Percentiles rank a stretch among this genome's conserved stretches.
These are phyloP conservation scores for Botia almorhae DNA, from an alignment of 2,797 vertebrate species.

Conservation along the genomic window DNA sequence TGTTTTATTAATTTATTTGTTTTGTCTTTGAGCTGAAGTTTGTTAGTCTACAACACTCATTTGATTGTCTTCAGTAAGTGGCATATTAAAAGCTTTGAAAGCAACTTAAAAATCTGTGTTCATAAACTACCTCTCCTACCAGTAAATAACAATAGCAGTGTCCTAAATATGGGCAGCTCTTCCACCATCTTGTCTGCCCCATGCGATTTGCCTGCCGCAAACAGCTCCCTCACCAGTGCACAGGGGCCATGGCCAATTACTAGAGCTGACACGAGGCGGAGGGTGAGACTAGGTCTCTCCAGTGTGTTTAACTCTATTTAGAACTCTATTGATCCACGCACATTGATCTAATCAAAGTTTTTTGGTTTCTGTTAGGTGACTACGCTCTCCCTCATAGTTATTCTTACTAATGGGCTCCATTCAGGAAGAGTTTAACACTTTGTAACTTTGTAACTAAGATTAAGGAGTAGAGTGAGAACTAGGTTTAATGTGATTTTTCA, in stretches of 20 bases:
- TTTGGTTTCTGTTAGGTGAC: background rate
- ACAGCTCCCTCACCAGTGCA: constrained; percentile 35
- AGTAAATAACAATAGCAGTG: background rate
- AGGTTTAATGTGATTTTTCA: too few relatives aligned
- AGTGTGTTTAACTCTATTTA: constrained; percentile 43
- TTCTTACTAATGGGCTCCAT: background rate
- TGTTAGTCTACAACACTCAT: background rate
- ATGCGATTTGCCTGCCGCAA: constrained; percentile 51
- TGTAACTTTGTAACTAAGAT: background rate
- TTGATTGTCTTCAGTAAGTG: background rate
- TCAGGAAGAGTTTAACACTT: background rate
- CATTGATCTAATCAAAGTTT: constrained; percentile 59
- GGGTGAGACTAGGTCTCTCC: constrained; percentile 8
- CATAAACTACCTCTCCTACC: background rate
- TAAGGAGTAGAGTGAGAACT: background rate
- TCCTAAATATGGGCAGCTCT: constrained; percentile 28
- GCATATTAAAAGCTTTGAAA: background rate
- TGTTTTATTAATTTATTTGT: too few relatives aligned
- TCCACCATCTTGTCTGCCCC: constrained; percentile 37
- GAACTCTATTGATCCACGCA: constrained; percentile 65
- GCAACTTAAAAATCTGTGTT: background rate
- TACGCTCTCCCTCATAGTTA: background rate
- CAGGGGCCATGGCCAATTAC: constrained; percentile 61
- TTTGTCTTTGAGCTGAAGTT: background rate
- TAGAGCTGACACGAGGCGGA: constrained; percentile 38